Conservation (phyloP, 2,888 invertebrate species). For the Lasioglossum lativentre region DNA sequence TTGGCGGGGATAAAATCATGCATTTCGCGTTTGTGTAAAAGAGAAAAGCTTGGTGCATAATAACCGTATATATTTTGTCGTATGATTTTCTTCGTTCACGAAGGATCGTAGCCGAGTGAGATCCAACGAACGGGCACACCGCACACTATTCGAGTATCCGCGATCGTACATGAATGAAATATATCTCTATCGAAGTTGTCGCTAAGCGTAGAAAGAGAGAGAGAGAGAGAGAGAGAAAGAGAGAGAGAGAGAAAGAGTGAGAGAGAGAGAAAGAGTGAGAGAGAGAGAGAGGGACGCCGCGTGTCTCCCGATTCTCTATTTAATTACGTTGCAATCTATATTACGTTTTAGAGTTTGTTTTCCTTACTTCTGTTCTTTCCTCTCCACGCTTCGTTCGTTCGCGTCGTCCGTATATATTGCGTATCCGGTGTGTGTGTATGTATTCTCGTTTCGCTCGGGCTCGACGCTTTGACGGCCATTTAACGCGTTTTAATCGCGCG, state of each 20-base stretch:
- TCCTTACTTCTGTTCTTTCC: neutral
- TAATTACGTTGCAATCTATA: constrained; percentile 42
- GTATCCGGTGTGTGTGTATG: constrained; percentile 14
- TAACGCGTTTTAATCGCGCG: neutral
- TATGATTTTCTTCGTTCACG: neutral
- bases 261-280: constrained; percentile 13
- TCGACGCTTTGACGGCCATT: neutral
- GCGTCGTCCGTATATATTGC: constrained; percentile 33
- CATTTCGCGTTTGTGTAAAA: neutral
- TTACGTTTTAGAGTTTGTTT: constrained; percentile 38
- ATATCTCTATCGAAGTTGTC: constrained; percentile 6
- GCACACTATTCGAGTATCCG: constrained; percentile 14
- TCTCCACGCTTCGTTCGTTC: constrained; percentile 44
- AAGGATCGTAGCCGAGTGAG: neutral
- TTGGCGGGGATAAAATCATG: neutral
- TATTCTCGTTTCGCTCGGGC: neutral
- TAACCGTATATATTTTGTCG: neutral
- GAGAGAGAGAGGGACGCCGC: neutral
- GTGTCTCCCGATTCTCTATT: constrained; percentile 24
- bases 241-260: constrained; percentile 12
- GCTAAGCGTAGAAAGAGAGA: constrained; percentile 28
- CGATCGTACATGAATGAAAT: neutral
- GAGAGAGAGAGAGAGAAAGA: neutral
- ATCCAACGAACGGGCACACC: constrained; percentile 2
- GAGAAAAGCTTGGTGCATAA: neutral